These are phyloP conservation scores for Hippocampus comes DNA, from an alignment of 2,113 vertebrate genomes.

Conservation along the genomic window DNA sequence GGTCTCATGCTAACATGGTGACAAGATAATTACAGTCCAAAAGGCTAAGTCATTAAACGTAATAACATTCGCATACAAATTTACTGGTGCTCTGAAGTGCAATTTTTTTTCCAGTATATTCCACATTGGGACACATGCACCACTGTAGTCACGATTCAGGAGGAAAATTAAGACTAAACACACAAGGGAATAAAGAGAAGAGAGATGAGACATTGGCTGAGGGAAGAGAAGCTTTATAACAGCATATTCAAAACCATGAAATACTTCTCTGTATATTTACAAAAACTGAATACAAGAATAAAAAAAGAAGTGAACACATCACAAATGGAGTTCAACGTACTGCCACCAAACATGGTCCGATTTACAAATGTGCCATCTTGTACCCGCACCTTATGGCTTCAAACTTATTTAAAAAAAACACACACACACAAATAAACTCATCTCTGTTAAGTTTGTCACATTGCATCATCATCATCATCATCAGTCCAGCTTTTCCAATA, in stretches of 20 bases:
- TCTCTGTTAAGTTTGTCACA: slow-evolving; percentile 42
- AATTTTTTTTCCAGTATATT: background rate
- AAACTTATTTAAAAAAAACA: slow-evolving; percentile 43
- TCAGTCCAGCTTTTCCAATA: slow-evolving; percentile 40
- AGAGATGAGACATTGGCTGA: slow-evolving; percentile 30
- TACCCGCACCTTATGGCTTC: slow-evolving; percentile 70
- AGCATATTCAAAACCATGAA: slow-evolving; percentile 73
- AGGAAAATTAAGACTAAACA: background rate
- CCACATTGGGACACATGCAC: background rate
- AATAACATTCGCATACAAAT: background rate
- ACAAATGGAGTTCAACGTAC: slow-evolving; percentile 71
- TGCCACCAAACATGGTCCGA: slow-evolving; percentile 66
- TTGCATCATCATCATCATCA: slow-evolving; percentile 7
- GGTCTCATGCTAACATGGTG: no score
- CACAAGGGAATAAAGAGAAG: background rate
- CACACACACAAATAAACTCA: slow-evolving; percentile 32
- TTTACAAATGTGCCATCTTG: slow-evolving; percentile 73
- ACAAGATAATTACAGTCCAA: no score
- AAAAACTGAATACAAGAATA: slow-evolving; percentile 73
- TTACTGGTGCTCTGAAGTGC: background rate
- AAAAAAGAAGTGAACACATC: slow-evolving; percentile 70
- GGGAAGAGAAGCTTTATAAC: slow-evolving; percentile 75
- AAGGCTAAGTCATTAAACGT: no score
- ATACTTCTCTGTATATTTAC: slow-evolving; percentile 74
- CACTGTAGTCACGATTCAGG: background rate